These are phyloP conservation scores for Pedionomus torquatus DNA, from an alignment of 2,113 vertebrate genomes.

Conservation along the genomic window DNA sequence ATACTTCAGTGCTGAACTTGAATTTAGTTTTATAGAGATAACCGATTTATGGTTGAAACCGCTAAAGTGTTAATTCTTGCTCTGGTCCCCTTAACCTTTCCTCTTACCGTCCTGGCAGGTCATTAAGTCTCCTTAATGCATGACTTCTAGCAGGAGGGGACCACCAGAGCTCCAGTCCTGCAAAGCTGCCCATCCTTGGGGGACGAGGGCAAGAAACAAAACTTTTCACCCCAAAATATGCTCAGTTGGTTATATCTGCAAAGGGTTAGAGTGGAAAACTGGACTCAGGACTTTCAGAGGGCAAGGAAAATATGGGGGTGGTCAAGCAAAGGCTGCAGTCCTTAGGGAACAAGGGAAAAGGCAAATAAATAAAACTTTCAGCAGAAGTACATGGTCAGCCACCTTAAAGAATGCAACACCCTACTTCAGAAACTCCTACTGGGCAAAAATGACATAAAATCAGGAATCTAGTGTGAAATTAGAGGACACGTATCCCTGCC, in stretches of 20 bases:
- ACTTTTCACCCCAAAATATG: neutral
- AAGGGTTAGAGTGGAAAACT: neutral
- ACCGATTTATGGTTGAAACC: neutral
- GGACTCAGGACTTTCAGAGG: neutral
- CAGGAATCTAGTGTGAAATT: neutral
- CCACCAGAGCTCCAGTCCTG: neutral
- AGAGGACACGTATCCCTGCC: neutral
- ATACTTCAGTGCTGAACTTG: neutral
- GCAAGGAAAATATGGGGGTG: neutral
- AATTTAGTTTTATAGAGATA: neutral
- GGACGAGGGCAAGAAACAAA: neutral
- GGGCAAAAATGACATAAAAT: neutral
- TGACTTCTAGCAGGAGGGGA: neutral
- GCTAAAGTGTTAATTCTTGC: neutral
- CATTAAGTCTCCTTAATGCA: neutral
- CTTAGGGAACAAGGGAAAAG: neutral
- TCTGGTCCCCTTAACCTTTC: neutral
- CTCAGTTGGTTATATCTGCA: neutral
- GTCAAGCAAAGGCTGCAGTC: neutral
- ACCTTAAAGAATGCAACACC: neutral
- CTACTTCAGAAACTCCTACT: neutral
- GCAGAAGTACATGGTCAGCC: neutral
- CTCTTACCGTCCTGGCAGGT: neutral
- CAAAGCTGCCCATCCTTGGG: accelerated
- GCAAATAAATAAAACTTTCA: neutral